Percentiles rank a stretch among this genome's conserved stretches.
phyloP scores from a whole-genome alignment of 2,888 invertebrate species.

The Eupithecia tripunctaria region DNA sequence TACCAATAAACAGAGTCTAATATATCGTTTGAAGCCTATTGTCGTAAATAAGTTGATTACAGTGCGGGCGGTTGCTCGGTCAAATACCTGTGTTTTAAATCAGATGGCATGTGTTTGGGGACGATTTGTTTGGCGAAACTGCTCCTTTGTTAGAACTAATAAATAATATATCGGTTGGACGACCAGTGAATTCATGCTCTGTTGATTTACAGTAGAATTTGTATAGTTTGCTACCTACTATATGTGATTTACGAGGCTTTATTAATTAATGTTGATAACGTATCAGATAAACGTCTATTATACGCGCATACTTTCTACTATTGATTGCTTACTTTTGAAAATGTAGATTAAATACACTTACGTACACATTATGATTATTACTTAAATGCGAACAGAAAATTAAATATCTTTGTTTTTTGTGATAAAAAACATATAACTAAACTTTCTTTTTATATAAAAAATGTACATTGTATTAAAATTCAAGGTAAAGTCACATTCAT shows the following conservation, averaged over 20 bases:
- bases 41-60: slow-evolving; percentile 72
- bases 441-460: neutral
- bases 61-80: slow-evolving; percentile 65
- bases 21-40: slow-evolving; percentile 51
- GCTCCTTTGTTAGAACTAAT: slow-evolving; percentile 69
- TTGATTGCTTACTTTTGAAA: neutral
- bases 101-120: slow-evolving; percentile 64
- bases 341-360: neutral
- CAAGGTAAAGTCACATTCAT: slow-evolving; percentile 69
- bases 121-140: slow-evolving; percentile 67
- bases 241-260: slow-evolving; percentile 52
- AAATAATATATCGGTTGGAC: slow-evolving; percentile 66
- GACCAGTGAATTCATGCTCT: slow-evolving; percentile 61
- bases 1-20: slow-evolving; percentile 57
- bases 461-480: slow-evolving; percentile 48
- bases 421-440: neutral
- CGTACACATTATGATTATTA: neutral
- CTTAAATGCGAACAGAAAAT: too few species aligned
- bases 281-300: slow-evolving; percentile 54
- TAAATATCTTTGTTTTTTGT: neutral
- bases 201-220: slow-evolving; percentile 62
- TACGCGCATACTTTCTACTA: slow-evolving; percentile 41
- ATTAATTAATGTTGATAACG: slow-evolving; percentile 51
- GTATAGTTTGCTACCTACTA: slow-evolving; percentile 44
- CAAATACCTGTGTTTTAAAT: slow-evolving; percentile 79